Evolutionary conservation across 2,888 invertebrate genomes (phyloP).

Genomic region (Athrips mouffetella): DNA sequence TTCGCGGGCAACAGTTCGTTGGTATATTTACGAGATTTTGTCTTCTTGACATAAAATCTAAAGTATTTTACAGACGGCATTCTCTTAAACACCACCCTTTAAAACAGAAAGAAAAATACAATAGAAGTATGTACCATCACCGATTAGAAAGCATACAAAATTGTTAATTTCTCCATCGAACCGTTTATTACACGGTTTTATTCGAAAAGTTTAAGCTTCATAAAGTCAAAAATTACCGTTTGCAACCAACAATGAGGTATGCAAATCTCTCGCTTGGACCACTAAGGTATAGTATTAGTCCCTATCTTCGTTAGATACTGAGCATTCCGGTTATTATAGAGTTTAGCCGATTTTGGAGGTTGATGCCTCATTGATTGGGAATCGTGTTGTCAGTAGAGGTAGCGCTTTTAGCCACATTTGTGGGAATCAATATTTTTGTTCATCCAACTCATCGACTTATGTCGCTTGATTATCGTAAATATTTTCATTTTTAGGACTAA

Average conservation of each 20-base stretch:
- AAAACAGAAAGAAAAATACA: too few relatives aligned
- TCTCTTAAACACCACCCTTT: too few relatives aligned
- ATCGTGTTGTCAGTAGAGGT: not conserved
- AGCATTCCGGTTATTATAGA: constrained; percentile 50
- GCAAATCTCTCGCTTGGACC: constrained; percentile 56
- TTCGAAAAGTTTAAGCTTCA: constrained; percentile 29
- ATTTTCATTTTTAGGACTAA: too few relatives aligned
- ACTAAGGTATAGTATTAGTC: constrained; percentile 53
- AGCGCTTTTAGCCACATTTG: too few relatives aligned
- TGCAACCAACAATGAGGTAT: constrained; percentile 70
- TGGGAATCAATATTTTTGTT: too few relatives aligned
- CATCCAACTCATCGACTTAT: too few relatives aligned
- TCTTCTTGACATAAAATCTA: too few relatives aligned
- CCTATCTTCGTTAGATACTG: constrained; percentile 48
- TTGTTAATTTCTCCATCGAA: constrained; percentile 47
- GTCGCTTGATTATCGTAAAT: too few relatives aligned
- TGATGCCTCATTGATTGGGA: constrained; percentile 36
- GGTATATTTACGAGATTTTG: too few relatives aligned
- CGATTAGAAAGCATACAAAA: constrained; percentile 53
- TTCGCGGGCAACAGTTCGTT: too few relatives aligned
- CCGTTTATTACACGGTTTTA: constrained; percentile 30
- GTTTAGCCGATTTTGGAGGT: constrained; percentile 40
- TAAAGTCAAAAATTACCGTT: constrained; percentile 55
- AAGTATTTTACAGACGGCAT: too few relatives aligned
- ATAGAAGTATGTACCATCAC: not conserved